These are phyloP conservation scores for Ferdinandea cuprea DNA, from an alignment of 2,888 invertebrate genomes.

Conservation along the genomic window DNA sequence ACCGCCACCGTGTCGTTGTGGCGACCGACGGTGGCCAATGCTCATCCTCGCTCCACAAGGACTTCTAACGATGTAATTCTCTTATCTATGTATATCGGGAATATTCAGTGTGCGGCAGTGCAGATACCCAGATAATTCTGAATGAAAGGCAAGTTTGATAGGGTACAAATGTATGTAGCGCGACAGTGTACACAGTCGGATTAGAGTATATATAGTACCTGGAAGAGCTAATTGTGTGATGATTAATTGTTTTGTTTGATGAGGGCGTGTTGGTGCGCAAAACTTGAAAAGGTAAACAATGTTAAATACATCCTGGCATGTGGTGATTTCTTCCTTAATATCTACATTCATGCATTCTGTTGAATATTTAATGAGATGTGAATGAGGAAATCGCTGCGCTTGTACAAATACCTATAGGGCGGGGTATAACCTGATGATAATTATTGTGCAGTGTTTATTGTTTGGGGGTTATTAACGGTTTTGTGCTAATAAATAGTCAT, in stretches of 20 bases:
- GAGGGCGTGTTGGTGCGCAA: conserved; percentile 49
- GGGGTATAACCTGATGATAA: conserved; percentile 11
- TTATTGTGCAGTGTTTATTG: conserved; percentile 31
- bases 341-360: conserved; percentile 11
- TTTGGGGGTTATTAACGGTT: conserved; percentile 49
- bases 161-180: background rate
- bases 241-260: conserved; percentile 69
- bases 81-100: conserved; percentile 46
- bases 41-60: conserved; percentile 16
- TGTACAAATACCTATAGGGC: background rate
- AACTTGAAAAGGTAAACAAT: conserved; percentile 67
- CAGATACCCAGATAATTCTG: conserved; percentile 49
- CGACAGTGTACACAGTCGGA: conserved; percentile 8
- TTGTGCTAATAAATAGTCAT: conserved; percentile 43
- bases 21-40: conserved; percentile 20
- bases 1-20: background rate
- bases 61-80: conserved; percentile 55
- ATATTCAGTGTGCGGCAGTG: conserved; percentile 51
- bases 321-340: conserved; percentile 57
- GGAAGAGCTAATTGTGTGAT: conserved; percentile 55
- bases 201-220: conserved; percentile 8
- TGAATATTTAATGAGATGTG: conserved; percentile 56
- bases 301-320: conserved; percentile 64
- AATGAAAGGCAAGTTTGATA: conserved; percentile 25
- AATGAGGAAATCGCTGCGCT: too few relatives aligned